Evolutionary conservation across 2,888 invertebrate species (phyloP), one percentile per base, ranked within the genome.

Genomic region (Cordilura impudica): DNA sequence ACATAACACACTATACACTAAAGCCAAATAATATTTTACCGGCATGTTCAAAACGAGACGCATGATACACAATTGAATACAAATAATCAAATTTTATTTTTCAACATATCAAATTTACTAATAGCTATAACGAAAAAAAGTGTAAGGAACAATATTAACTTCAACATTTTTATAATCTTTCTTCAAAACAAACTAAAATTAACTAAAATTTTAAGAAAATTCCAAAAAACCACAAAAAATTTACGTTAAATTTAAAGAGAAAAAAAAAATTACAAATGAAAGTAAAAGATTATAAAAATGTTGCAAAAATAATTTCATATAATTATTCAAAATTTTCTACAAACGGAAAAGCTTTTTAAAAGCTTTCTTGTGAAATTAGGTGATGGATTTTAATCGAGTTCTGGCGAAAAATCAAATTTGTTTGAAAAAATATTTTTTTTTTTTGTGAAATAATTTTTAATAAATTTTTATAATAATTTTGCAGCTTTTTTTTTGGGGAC

Each of bases 361-460:
- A 65, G 49, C 66, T 78, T 77, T 31, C 72, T 14, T 73, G 81
- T 84, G 84, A 83, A 84, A 85, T 85, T 84, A 83, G 83, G 82
- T 85, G 85, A 83, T 84, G 85, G 85, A 85, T 85, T 85, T 82
- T 83, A 84, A 71, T 84, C 85, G 85, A 85, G 85, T 85, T 85
- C 85, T 84, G 80, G 83, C 85, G 85, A 84, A 85, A 85, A 81
- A 83, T 82, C 85, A 70, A 75, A 49, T n/a, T 12, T 49, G 35
- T 49, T 63, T 43, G 31, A 1, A 12, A 56, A 31, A 2, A 2
- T 14, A n/a, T 39, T n/a, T 39, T 39, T n/a, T n/a, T n/a, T n/a
- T n/a, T n/a, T n/a, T n/a, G n/a, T n/a, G n/a, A n/a, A n/a, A 39
- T 39, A 39, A 43, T 12, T 21, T n/a, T 72, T 12, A 7, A 39